These are phyloP conservation scores for Junco hyemalis DNA, from an alignment of 2,113 vertebrate genomes.

Conservation along the genomic window DNA sequence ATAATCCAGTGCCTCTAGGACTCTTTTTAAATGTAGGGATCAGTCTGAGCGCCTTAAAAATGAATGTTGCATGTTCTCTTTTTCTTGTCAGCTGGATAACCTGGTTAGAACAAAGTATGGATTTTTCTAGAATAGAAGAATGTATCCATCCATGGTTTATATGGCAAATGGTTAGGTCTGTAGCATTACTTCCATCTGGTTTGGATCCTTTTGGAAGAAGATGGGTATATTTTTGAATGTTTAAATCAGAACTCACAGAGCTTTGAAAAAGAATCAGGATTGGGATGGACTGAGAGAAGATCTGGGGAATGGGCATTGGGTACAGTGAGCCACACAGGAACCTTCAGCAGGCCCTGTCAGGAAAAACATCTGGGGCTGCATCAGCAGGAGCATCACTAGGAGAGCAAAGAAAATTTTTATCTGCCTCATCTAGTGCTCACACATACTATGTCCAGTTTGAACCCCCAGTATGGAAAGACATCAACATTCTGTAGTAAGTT, in stretches of 20 bases:
- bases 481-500: background rate
- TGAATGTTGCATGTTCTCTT: background rate
- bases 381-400: background rate
- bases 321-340: fast-evolving
- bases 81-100: background rate
- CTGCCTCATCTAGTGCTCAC: background rate
- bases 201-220: background rate
- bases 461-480: background rate
- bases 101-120: background rate
- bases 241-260: background rate
- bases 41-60: background rate
- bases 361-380: background rate
- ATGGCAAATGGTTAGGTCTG: background rate
- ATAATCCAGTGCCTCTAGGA: background rate
- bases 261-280: background rate
- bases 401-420: background rate
- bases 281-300: background rate
- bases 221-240: background rate
- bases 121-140: background rate
- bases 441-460: background rate
- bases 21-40: background rate
- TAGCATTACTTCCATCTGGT: background rate
- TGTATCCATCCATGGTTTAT: background rate
- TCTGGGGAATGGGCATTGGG: fast-evolving
- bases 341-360: background rate